Evolutionary conservation across 1,140 invertebrate species (phyloP).

Genomic region (Neoseiulus cucumeris): DNA sequence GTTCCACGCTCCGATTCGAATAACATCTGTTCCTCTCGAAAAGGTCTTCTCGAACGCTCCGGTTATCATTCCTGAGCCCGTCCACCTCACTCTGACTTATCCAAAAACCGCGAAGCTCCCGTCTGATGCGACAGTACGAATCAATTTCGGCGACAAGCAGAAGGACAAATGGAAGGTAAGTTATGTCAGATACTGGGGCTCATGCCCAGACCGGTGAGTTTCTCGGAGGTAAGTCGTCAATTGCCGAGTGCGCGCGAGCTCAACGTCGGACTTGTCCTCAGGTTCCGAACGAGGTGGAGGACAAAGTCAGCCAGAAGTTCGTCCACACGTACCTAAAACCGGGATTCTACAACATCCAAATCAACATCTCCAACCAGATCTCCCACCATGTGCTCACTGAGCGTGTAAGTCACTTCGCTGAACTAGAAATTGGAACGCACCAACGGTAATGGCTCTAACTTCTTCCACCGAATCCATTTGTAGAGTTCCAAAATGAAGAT

Average conservation of each 20-base stretch:
- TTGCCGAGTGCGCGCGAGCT: neutral
- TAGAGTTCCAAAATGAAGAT: neutral
- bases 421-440: neutral
- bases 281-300: conserved; percentile 4
- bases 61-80: conserved; percentile 13
- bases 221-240: neutral
- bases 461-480: conserved; percentile 1
- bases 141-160: conserved; percentile 21
- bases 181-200: conserved; percentile 14
- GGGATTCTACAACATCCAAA: conserved; percentile 19
- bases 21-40: neutral
- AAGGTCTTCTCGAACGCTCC: neutral
- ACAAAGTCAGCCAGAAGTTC: conserved; percentile 15
- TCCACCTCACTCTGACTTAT: conserved; percentile 19
- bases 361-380: conserved; percentile 20
- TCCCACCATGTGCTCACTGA: conserved; percentile 18
- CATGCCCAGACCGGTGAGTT: conserved; percentile 15
- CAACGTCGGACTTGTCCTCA: neutral
- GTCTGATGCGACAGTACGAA: conserved; percentile 20
- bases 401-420: conserved; percentile 14
- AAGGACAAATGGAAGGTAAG: conserved; percentile 19
- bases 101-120: conserved; percentile 18
- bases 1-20: too few relatives aligned
- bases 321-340: conserved; percentile 20
- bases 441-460: too few relatives aligned